Percentiles rank a stretch among this genome's conserved stretches.
Conservation (phyloP, 2,888 invertebrate species). For the Myopa testacea region DNA sequence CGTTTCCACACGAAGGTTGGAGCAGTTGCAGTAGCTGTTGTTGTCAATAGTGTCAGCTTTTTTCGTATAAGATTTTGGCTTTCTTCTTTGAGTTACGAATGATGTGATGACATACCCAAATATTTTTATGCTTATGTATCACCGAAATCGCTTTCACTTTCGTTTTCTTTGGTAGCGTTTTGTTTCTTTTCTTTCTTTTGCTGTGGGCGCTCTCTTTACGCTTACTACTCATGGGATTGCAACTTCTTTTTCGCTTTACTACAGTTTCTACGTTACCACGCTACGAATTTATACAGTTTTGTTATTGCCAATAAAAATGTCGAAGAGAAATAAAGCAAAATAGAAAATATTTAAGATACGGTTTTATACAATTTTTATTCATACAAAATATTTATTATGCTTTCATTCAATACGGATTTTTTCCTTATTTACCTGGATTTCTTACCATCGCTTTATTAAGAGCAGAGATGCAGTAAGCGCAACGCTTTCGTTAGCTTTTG, state of each 20-base stretch:
- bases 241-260: background rate
- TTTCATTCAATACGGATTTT: too few species aligned
- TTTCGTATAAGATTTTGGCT: background rate
- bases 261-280: background rate
- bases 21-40: background rate
- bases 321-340: too few species aligned
- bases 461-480: too few species aligned
- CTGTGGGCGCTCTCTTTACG: background rate
- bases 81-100: background rate
- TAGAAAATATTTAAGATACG: too few species aligned
- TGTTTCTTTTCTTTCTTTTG: background rate
- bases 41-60: slow-evolving; percentile 7
- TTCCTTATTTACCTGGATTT: too few species aligned
- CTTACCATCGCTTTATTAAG: too few species aligned
- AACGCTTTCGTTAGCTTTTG: too few species aligned
- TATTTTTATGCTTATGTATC: slow-evolving; percentile 8
- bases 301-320: too few species aligned
- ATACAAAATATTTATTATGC: too few species aligned
- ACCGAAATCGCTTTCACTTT: slow-evolving; percentile 26
- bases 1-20: too few species aligned
- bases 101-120: background rate
- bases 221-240: background rate
- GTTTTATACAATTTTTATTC: too few species aligned
- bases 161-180: slow-evolving; percentile 27
- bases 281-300: too few species aligned